These are phyloP conservation scores for Lophotis ruficrista DNA, from an alignment of 2,113 vertebrate species.

Conservation along the genomic window DNA sequence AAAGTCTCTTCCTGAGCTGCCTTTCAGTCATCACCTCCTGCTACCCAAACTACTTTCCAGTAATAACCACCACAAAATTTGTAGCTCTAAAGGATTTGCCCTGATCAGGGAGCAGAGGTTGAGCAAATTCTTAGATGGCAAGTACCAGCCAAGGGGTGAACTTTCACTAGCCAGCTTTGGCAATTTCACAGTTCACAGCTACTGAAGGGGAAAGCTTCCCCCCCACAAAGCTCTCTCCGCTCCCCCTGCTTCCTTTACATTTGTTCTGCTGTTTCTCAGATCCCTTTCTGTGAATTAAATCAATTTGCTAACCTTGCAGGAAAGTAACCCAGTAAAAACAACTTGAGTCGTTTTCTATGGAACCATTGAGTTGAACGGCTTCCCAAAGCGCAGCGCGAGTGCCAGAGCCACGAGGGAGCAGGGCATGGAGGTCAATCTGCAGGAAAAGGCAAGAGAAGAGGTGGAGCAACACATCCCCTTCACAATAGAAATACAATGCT, in stretches of 20 bases:
- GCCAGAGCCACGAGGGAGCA: neutral
- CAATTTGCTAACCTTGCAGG: neutral
- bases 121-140: neutral
- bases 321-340: neutral
- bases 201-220: neutral
- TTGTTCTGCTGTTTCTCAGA: neutral
- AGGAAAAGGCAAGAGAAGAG: neutral
- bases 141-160: neutral
- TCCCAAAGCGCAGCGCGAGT: neutral
- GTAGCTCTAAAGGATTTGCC: neutral
- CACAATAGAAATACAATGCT: neutral
- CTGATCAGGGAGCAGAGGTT: neutral
- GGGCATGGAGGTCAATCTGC: neutral
- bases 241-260: neutral
- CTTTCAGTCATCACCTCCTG: neutral
- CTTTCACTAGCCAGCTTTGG: accelerated
- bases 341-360: neutral
- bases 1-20: neutral
- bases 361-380: neutral
- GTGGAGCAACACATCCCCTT: neutral
- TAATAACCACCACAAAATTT: neutral
- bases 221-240: neutral
- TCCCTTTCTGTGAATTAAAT: neutral
- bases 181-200: neutral
- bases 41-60: neutral